phyloP scores from a whole-genome alignment of 1,140 invertebrate species.

The Achroia grisella region DNA sequence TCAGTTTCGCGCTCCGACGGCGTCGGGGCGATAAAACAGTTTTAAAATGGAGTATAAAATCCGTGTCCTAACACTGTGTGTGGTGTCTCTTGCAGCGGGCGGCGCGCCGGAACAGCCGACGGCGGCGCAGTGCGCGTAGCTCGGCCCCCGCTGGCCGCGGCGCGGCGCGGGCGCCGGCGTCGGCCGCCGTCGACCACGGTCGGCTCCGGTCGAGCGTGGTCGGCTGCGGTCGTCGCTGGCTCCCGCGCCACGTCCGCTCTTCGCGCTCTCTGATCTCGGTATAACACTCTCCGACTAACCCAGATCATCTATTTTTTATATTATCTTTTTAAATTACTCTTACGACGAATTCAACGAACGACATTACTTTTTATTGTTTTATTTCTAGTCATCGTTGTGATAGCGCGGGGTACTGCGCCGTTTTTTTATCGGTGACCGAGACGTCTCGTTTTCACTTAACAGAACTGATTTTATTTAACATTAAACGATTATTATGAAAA shows the following conservation, averaged over 20 bases:
- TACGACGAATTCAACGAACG: conserved; percentile 25
- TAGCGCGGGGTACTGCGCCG: conserved; percentile 28
- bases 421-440: conserved; percentile 40
- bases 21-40: conserved; percentile 37
- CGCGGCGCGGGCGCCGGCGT: conserved; percentile 48
- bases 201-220: too few species aligned
- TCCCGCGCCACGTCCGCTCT: conserved; percentile 50
- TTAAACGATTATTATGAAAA: conserved; percentile 59
- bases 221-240: conserved; percentile 14
- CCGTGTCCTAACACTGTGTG: conserved; percentile 68
- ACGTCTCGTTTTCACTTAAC: conserved; percentile 57
- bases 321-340: conserved; percentile 31
- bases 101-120: conserved; percentile 67
- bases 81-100: conserved; percentile 74
- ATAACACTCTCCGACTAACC: conserved; percentile 65
- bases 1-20: conserved; percentile 31
- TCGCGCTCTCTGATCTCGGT: conserved; percentile 64
- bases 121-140: conserved; percentile 73
- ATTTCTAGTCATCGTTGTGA: conserved; percentile 51
- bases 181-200: conserved; percentile 6
- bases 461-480: conserved; percentile 70
- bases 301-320: conserved; percentile 59
- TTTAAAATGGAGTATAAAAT: conserved; percentile 50
- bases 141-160: conserved; percentile 33
- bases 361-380: conserved; percentile 17